Percentiles rank a stretch among this genome's conserved stretches.
phyloP scores from a whole-genome alignment of 2,888 invertebrate genomes.

The Dryomyza anilis region DNA sequence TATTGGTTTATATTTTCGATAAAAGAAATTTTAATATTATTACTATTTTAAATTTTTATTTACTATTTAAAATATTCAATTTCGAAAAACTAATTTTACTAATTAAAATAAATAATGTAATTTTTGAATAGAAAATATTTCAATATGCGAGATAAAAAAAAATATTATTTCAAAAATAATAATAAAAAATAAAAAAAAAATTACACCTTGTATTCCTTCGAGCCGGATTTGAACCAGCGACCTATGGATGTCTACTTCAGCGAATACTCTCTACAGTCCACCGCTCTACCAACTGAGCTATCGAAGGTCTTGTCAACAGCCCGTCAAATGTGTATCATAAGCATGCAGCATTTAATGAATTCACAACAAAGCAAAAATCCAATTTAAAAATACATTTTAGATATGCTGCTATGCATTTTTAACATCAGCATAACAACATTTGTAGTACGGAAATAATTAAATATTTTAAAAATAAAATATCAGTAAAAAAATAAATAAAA shows the following conservation, averaged over 20 bases:
- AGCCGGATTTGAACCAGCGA: constrained; percentile 58
- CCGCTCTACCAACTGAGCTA: constrained; percentile 60
- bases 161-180: background rate
- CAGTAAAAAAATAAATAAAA: too few relatives aligned
- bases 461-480: background rate
- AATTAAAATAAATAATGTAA: too few relatives aligned
- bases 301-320: constrained; percentile 45
- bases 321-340: background rate
- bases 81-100: background rate
- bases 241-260: constrained; percentile 52
- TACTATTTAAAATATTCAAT: background rate
- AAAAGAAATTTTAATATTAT: too few relatives aligned
- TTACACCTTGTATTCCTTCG: constrained; percentile 42
- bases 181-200: background rate
- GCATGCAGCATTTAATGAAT: too few relatives aligned
- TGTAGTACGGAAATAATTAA: background rate
- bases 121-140: background rate
- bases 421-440: background rate
- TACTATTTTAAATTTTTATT: too few relatives aligned
- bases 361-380: too few relatives aligned
- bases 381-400: too few relatives aligned
- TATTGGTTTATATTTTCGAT: too few relatives aligned
- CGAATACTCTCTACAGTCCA: constrained; percentile 49
- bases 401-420: too few relatives aligned
- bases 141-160: background rate